phyloP scores from a whole-genome alignment of 2,797 vertebrate genomes.

The Oryzias dopingdopingensis region DNA sequence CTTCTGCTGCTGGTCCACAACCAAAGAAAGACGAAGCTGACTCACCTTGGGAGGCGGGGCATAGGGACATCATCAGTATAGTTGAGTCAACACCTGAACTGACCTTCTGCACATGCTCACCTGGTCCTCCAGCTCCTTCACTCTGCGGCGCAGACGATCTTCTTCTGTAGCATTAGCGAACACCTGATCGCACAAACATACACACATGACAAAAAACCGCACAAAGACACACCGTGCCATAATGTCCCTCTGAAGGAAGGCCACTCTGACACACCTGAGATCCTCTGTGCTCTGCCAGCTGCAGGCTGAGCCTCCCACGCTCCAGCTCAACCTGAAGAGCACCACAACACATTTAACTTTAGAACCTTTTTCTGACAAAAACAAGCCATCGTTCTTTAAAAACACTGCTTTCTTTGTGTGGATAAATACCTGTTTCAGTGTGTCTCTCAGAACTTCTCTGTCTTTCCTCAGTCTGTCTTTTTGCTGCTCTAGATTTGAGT shows the following conservation, averaged over 20 bases:
- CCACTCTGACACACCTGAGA: conserved; percentile 17
- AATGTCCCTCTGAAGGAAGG: neutral
- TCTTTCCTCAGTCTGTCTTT: conserved; percentile 50
- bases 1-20: conserved; percentile 45
- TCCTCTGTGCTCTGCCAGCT: conserved; percentile 27
- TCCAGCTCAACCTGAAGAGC: conserved; percentile 38
- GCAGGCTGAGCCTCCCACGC: conserved; percentile 23
- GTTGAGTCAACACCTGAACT: neutral
- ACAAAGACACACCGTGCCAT: neutral
- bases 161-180: conserved; percentile 30
- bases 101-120: conserved; percentile 28
- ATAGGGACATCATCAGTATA: conserved; percentile 17
- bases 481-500: conserved; percentile 34
- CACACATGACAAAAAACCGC: neutral
- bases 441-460: conserved; percentile 37
- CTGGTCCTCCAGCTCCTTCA: conserved; percentile 54
- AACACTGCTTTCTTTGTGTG: neutral
- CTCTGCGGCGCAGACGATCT: conserved; percentile 23
- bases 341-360: neutral
- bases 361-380: too few relatives aligned
- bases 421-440: conserved; percentile 19
- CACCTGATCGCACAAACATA: conserved; percentile 13
- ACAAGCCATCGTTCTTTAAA: too few relatives aligned
- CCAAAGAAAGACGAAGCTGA: conserved; percentile 41
- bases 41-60: conserved; percentile 35